Evolutionary conservation across 2,888 invertebrate species (phyloP).

Genomic region (Tipula confusa): DNA sequence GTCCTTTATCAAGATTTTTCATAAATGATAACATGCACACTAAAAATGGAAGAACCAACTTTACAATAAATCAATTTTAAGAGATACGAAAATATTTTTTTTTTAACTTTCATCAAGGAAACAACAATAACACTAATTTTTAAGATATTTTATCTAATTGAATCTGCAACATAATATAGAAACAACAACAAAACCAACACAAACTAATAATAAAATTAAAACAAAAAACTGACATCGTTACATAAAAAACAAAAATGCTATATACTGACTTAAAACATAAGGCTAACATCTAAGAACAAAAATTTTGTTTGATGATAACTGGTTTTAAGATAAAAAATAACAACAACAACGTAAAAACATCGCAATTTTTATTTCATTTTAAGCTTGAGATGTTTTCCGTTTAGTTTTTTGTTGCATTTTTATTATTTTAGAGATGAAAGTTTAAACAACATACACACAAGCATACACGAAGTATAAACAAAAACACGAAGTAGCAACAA

Average conservation of each 20-base stretch:
- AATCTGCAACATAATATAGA: not conserved
- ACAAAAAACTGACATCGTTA: not conserved
- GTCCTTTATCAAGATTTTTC: not conserved
- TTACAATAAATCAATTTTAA: not conserved
- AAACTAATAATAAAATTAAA: not conserved
- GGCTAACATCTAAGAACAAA: not conserved
- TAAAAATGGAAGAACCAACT: not conserved
- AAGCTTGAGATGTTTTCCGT: not conserved
- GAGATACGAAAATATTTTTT: not conserved
- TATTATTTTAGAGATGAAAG: not conserved
- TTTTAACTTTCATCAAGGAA: not conserved
- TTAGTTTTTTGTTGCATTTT: not conserved
- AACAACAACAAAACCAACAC: not conserved
- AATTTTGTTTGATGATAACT: not conserved
- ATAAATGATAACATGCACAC: not conserved
- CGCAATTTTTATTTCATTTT: not conserved
- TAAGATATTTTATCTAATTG: not conserved
- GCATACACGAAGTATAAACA: not conserved
- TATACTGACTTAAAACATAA: not conserved
- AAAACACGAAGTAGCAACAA: not conserved
- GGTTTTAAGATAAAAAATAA: not conserved
- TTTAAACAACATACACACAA: not conserved
- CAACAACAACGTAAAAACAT: not conserved
- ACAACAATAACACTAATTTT: not conserved
- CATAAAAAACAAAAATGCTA: not conserved